Evolutionary conservation across 64 coral and sea anemone genomes (phyloP).

Genomic region (Montipora efflorescens): DNA sequence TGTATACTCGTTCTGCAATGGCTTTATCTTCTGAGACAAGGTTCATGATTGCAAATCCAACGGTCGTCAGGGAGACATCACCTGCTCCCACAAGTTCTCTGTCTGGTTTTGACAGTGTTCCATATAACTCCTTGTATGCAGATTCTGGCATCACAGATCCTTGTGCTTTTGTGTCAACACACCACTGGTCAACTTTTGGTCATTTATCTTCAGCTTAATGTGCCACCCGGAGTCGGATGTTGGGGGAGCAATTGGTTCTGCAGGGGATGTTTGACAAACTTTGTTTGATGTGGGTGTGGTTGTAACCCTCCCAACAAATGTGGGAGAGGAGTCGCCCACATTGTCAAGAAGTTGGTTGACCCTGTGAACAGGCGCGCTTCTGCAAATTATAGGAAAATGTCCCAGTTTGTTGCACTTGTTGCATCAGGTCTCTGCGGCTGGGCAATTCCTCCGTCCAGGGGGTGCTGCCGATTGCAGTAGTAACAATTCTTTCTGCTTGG

Average conservation of each 20-base stretch:
- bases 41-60: slow-evolving; percentile 30
- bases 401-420: no score
- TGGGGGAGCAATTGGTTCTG: slow-evolving; percentile 7
- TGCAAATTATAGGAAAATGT: no score
- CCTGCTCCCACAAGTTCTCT: slow-evolving; percentile 70
- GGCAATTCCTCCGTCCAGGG: no score
- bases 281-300: not conserved
- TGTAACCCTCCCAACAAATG: slow-evolving; percentile 54
- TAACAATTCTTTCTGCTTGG: no score
- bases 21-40: not conserved
- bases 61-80: slow-evolving; percentile 13
- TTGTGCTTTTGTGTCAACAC: slow-evolving; percentile 41
- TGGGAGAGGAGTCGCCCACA: not conserved
- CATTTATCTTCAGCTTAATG: not conserved
- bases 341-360: slow-evolving; percentile 10
- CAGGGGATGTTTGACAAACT: not conserved
- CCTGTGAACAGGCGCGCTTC: not conserved
- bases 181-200: slow-evolving; percentile 32
- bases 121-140: not conserved
- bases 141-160: slow-evolving; percentile 59
- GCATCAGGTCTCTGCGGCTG: no score
- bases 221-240: not conserved
- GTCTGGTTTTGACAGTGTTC: slow-evolving; percentile 15
- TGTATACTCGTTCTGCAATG: slow-evolving; percentile 7
- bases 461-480: no score